phyloP scores from a whole-genome alignment of 2,113 vertebrate species.

The Vulpes ferrilata region DNA sequence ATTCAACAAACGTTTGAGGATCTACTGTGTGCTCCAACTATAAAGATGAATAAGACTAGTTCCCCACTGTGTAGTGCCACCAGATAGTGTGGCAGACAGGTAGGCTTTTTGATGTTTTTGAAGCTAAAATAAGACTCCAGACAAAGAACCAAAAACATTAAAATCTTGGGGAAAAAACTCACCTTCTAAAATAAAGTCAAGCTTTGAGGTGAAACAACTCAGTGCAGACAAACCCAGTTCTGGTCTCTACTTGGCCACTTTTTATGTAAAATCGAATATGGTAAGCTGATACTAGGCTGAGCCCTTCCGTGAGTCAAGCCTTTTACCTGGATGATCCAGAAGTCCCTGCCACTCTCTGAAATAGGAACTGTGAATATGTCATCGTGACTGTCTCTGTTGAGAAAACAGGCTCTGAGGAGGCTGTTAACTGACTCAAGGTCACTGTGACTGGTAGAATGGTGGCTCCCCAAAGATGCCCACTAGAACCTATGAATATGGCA shows the following conservation, averaged over 20 bases:
- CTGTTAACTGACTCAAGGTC: neutral
- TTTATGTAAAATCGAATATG: neutral
- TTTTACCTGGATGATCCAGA: neutral
- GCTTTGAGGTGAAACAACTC: neutral
- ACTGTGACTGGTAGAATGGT: neutral
- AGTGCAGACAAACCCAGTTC: neutral
- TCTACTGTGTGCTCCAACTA: neutral
- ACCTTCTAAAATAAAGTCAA: neutral
- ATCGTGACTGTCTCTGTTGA: neutral
- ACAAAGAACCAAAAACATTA: constrained; percentile 30
- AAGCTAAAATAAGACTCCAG: neutral
- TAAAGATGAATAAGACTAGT: neutral
- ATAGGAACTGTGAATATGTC: neutral
- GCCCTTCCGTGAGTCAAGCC: neutral
- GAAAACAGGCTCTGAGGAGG: neutral
- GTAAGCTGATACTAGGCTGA: neutral
- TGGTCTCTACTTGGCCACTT: neutral
- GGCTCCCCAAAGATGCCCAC: neutral
- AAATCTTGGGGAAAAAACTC: neutral
- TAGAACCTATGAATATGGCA: neutral
- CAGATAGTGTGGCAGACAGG: neutral
- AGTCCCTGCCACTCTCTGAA: neutral
- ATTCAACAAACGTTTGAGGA: neutral
- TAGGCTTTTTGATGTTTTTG: neutral
- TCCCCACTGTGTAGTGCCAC: neutral